A percentile compares a stretch with the other conserved stretches of the same genome.
phyloP scores from a whole-genome alignment of 1,140 invertebrate genomes.

The Saxidomus purpurata region DNA sequence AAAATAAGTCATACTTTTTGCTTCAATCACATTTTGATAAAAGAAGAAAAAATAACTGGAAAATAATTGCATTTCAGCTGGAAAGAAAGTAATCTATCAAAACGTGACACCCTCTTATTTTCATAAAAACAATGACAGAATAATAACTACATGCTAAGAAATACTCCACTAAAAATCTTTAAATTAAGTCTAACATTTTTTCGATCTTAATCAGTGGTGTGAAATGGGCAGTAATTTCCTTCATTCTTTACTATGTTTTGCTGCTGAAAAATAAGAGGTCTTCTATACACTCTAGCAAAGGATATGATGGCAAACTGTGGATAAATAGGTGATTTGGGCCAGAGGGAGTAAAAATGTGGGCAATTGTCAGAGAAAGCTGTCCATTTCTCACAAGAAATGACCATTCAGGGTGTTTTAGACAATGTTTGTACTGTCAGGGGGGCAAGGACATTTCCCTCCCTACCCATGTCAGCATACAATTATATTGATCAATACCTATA shows the following conservation, averaged over 20 bases:
- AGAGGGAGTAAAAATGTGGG: conserved; percentile 30
- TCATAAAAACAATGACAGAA: conserved; percentile 49
- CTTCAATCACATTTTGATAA: neutral
- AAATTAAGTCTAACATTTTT: conserved; percentile 48
- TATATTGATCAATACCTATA: conserved; percentile 49
- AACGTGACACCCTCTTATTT: conserved; percentile 43
- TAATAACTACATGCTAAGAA: conserved; percentile 46
- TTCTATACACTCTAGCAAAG: neutral
- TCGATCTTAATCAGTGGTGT: conserved; percentile 15
- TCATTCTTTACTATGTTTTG: neutral
- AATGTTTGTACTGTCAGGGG: conserved; percentile 60
- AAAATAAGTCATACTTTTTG: neutral
- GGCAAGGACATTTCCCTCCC: neutral
- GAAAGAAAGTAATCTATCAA: neutral
- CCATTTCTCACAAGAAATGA: conserved; percentile 62
- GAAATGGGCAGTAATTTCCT: conserved; percentile 39
- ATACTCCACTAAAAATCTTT: conserved; percentile 33
- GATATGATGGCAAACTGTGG: conserved; percentile 45
- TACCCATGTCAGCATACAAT: conserved; percentile 45
- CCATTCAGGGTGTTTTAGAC: conserved; percentile 35
- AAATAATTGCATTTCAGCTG: conserved; percentile 38
- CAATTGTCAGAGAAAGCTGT: conserved; percentile 30
- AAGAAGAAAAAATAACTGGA: neutral
- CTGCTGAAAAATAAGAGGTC: conserved; percentile 17
- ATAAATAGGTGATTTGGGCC: conserved; percentile 52